Base-by-base conservation (phyloP, 2,797 vertebrate species). In the Mareca penelope region DNA sequence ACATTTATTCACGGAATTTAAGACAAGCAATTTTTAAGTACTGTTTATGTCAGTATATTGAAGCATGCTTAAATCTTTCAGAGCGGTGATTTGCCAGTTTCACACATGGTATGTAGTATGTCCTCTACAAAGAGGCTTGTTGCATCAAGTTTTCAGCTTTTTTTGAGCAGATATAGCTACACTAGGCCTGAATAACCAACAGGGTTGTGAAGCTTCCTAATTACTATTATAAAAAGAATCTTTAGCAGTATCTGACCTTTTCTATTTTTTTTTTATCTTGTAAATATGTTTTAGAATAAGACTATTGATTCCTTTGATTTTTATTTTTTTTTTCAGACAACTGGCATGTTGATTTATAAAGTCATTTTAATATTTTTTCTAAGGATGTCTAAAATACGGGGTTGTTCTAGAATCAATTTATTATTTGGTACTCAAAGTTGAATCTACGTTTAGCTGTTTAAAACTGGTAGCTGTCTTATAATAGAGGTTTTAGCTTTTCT, bases 211-310 rank as follows among this genome's bases (percentile, higher is more conserved):
- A 73, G 48, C 71, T 44, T 61, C 40, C 44, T 53, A 14, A 12
- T 22, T 59, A 28, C 31, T 63, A 17, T 61, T 69, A 12, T 10
- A 33, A 59, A 85, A 68, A 53, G 17, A 31, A 75, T n/a, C 67
- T 56, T 76, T 56, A 88, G 35, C 44, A 24, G 7, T n/a, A 35
- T 71, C 61, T 94, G 80, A 90, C 87, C 68, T 93, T 82, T 71
- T 70, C 52, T 39, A 8, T 39, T 39, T 61, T 78, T 83, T 50
- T 71, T 78, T 83, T 50, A 23, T 44, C 55, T 83, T 89, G 44
- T 44, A 68, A 37, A 59, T 57, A 39, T 5, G 6, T 67, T 92
- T 93, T 61, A 55, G 19, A 85, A 46, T 39, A 18, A 72, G 39
- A 9, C 21, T 7, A 10, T 10, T 59, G 86, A 94, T 90, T 76